Base-by-base conservation (phyloP, 2,113 vertebrate genomes). In the Hippocampus zosterae region DNA sequence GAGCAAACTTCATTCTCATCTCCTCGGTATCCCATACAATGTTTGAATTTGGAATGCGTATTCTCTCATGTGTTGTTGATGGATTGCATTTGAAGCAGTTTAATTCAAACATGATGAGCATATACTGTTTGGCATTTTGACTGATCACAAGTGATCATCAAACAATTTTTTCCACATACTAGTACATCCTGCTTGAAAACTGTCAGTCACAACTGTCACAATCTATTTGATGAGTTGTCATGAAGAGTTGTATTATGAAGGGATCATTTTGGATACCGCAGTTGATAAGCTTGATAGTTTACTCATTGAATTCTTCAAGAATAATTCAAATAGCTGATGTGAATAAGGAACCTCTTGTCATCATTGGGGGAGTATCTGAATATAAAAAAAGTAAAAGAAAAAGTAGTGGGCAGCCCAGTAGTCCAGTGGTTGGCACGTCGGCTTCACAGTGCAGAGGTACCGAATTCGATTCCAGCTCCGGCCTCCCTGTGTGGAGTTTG, bases 151-250 rank as follows among this genome's bases (percentile, higher is more conserved):
- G 3, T 62, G 59, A 72, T 79, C 76, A 83, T 88, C 86, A 86
- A 81, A 82, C 21, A 56, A 2, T 29, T 56, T 19, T 56, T 55
- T 27, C 59, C 68, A 75, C 69, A 63, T 68, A 75, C 65, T 27
- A 44, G 67, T 68, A 44, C 72, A 67, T 42, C 42, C 63, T 18
- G 41, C 2, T 63, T 27, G 67, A 71, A 72, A 71, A 68, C 62
- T 80, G 88, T 87, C 86, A 85, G 60, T 90, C 84, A 86, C 57
- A 71, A 68, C 76, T 79, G 79, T 86, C 80, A 71, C 11, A 33
- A 68, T 33, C 66, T 40, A 41, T 40, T 37, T 3, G 27, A 29
- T 19, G 3, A 10, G 15, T 13, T 46, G 41, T 65, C 15, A 44
- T 65, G 63, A 46, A 25, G 15, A 27, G 23, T 46, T 46, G 46